Percentiles rank a stretch among this genome's conserved stretches.
Conservation (phyloP, 2,888 invertebrate species). For the Drosophila maculinotata region DNA sequence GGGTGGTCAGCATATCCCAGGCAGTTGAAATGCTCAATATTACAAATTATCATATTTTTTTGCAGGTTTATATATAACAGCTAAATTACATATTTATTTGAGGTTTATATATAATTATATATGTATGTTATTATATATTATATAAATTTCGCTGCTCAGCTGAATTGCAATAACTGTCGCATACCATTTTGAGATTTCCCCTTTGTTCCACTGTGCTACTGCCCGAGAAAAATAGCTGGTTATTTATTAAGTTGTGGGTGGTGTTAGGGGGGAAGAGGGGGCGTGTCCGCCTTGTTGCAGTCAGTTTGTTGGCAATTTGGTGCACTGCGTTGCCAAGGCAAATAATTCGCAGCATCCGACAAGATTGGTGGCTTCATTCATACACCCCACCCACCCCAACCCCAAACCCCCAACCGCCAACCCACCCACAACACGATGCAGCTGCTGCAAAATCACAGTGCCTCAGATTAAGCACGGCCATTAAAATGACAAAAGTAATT, state of each 20-base stretch:
- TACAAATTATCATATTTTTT: too few relatives aligned
- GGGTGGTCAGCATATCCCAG: slow-evolving; percentile 10
- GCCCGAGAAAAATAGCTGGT: slow-evolving; percentile 29
- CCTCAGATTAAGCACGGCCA: slow-evolving; percentile 56
- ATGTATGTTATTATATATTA: too few relatives aligned
- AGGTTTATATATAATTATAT: too few relatives aligned
- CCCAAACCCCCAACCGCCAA: background rate
- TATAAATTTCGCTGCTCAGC: too few relatives aligned
- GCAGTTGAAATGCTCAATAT: background rate
- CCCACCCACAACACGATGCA: background rate
- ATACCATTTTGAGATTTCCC: background rate
- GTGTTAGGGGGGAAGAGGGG: slow-evolving; percentile 8
- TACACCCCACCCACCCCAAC: background rate
- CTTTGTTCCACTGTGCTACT: slow-evolving; percentile 18
- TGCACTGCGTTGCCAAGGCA: slow-evolving; percentile 39
- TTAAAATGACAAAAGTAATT: slow-evolving; percentile 77
- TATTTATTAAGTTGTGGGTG: slow-evolving; percentile 52
- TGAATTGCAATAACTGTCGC: too few relatives aligned
- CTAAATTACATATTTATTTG: too few relatives aligned
- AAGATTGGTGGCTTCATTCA: slow-evolving; percentile 31
- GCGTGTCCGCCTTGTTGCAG: slow-evolving; percentile 30
- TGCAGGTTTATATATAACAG: too few relatives aligned
- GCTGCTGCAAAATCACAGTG: too few relatives aligned
- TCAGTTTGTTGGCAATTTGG: slow-evolving; percentile 43
- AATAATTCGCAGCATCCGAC: slow-evolving; percentile 58